Conservation (phyloP, 2,888 invertebrate species). For the Nipponacmea schrenckii region DNA sequence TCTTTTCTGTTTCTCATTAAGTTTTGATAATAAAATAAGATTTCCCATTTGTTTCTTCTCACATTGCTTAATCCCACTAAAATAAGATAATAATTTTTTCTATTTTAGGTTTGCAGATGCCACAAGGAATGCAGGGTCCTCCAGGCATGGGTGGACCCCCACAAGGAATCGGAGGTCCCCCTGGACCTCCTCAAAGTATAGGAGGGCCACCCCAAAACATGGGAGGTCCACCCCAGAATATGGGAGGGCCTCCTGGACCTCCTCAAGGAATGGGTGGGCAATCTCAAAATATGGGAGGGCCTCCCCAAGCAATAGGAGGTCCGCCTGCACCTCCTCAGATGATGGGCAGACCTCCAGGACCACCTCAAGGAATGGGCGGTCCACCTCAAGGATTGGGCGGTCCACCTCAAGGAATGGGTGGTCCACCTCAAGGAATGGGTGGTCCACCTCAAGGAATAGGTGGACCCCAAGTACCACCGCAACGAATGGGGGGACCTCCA, state of each 20-base stretch:
- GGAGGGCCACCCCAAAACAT: slow-evolving; percentile 1
- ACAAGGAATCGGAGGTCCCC: neutral
- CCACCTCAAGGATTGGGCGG: too few relatives aligned
- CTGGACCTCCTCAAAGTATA: slow-evolving; percentile 10
- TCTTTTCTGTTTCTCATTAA: too few relatives aligned
- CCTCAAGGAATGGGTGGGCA: slow-evolving; percentile 15
- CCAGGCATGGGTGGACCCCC: slow-evolving; percentile 5
- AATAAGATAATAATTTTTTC: too few relatives aligned
- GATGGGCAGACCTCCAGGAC: neutral
- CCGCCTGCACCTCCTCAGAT: neutral
- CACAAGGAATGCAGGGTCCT: slow-evolving; percentile 5
- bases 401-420: slow-evolving; percentile 8
- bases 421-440: neutral
- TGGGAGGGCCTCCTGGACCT: neutral
- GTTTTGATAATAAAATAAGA: too few relatives aligned
- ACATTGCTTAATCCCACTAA: too few relatives aligned
- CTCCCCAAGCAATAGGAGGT: slow-evolving; percentile 10
- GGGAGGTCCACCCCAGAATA: neutral
- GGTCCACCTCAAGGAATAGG: neutral
- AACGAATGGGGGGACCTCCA: slow-evolving; percentile 13
- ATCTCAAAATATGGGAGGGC: slow-evolving; percentile 23
- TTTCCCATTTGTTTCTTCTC: too few relatives aligned
- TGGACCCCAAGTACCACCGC: neutral
- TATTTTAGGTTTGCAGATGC: neutral
- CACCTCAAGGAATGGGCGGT: slow-evolving; percentile 8